Base-by-base conservation (phyloP, 2,888 invertebrate genomes). In the Agrotis exclamationis region DNA sequence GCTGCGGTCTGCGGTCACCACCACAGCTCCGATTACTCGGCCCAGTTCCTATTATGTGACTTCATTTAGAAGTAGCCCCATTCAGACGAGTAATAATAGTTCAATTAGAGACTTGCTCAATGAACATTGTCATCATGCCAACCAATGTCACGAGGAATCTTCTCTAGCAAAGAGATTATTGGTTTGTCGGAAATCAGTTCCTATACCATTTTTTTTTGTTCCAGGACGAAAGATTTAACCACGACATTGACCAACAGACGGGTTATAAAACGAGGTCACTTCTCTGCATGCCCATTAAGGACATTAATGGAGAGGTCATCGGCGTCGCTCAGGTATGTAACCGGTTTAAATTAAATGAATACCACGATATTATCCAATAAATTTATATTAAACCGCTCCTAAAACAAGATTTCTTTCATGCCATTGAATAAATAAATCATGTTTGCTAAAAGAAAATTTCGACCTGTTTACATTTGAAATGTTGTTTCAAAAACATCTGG, bases 221-320 rank as follows among this genome's bases (percentile, higher is more conserved):
- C n/a, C 89, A 96, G 96, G 96, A 96, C 79, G 94, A 95, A 82
- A 97, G 99, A 87, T 99, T 99, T 93, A 99, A 99, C 97, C 98
- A 98, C 92, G 98, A 98, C 94, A 98, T 99, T 89, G 99, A 99
- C 95, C 98, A 97, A 84, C 97, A 98, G 94, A 99, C 99, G 28
- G 99, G 99, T 59, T 99, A 99, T 96, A 98, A 98, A 92, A 99
- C 99, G 67, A 97, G 98, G 94, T 98, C 99, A 68, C 97, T 99
- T 83, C 97, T 99, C 76, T 99, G 99, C 93, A 99, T 99, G 99
- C 99, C 99, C 67, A 99, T 99, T 92, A 98, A 98, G 95, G 99
- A 99, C 95, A 98, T 98, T 91, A 98, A 98, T 88, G 99, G 99
- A 50, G 99, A 99, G 93, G 99, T 99, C 86, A 98, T 99, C 86